These are phyloP conservation scores for Anthonomus grandis DNA, from an alignment of 1,140 invertebrate genomes.

Conservation along the genomic window DNA sequence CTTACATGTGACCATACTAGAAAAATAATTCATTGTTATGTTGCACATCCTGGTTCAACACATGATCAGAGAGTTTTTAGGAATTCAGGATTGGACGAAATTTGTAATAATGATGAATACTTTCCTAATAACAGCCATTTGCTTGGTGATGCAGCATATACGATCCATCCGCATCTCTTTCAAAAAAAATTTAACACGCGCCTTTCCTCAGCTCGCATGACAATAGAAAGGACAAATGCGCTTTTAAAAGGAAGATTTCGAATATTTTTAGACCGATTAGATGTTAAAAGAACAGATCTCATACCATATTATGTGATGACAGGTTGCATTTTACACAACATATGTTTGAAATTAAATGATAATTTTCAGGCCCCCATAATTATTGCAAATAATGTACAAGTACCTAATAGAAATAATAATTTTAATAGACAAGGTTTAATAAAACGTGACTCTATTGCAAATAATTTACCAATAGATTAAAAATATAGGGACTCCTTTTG, in stretches of 20 bases:
- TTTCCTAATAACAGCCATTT: constrained; percentile 20
- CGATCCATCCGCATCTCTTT: constrained; percentile 25
- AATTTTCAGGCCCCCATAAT: neutral
- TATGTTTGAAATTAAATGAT: too few species aligned
- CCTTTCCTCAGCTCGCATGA: constrained; percentile 14
- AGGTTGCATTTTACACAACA: neutral
- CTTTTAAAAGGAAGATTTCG: too few species aligned
- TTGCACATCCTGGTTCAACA: too few species aligned
- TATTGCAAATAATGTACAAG: neutral
- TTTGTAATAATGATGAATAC: constrained; percentile 1
- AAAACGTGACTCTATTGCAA: too few species aligned
- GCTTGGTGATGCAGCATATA: constrained; percentile 26
- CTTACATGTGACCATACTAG: too few species aligned
- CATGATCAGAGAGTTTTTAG: constrained; percentile 25
- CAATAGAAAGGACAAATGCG: constrained; percentile 4
- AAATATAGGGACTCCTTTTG: neutral
- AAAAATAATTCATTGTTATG: too few species aligned
- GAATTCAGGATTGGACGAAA: constrained; percentile 10
- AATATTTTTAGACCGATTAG: neutral
- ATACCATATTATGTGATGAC: neutral
- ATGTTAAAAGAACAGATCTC: too few species aligned
- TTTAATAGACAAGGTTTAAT: neutral
- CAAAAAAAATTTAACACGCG: constrained; percentile 18
- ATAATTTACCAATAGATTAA: neutral
- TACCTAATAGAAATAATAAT: neutral